These are phyloP conservation scores for Hiodon tergisus DNA, from an alignment of 2,113 vertebrate species.

Conservation along the genomic window DNA sequence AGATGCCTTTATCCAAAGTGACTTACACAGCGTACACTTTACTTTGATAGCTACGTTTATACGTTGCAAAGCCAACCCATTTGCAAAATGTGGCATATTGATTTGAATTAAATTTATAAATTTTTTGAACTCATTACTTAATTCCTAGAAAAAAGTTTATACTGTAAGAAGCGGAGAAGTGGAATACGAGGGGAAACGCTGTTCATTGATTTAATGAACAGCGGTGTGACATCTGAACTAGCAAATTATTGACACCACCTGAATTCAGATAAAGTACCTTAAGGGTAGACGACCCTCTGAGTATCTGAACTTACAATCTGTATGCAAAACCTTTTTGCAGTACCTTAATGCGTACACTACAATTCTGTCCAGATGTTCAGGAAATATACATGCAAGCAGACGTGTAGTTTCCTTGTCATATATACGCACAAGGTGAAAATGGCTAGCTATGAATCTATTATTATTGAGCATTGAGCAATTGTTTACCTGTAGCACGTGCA, in stretches of 20 bases:
- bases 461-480: background rate
- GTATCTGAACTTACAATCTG: background rate
- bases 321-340: background rate
- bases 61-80: background rate
- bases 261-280: too few species aligned
- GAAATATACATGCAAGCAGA: background rate
- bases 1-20: too few species aligned
- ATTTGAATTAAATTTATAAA: background rate
- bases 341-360: too few species aligned
- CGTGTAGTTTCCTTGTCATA: too few species aligned
- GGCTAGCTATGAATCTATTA: background rate
- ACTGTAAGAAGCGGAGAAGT: too few species aligned
- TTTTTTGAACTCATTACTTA: too few species aligned
- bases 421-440: background rate
- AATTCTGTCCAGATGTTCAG: background rate
- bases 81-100: background rate
- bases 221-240: too few species aligned
- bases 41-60: background rate
- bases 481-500: slow-evolving; percentile 80
- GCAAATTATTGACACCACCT: too few species aligned
- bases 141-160: too few species aligned
- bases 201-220: too few species aligned
- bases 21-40: too few species aligned
- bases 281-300: background rate
- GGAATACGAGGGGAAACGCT: too few species aligned